Evolutionary conservation across 1,140 invertebrate genomes (phyloP).

Genomic region (Calliopsis andreniformis): DNA sequence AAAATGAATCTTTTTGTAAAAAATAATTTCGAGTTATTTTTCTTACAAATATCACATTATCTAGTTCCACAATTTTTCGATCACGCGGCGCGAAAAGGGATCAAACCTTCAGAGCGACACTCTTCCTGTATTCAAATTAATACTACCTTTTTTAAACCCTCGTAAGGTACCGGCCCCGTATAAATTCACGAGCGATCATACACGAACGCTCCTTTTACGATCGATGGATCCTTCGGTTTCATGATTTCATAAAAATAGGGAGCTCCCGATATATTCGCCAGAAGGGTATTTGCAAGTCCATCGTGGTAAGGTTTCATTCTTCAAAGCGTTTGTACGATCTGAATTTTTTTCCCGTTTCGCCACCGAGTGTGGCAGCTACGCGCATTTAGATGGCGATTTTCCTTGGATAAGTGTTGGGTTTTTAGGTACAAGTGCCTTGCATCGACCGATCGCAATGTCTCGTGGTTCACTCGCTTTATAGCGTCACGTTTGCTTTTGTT

Average conservation of each 20-base stretch:
- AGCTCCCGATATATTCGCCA: background rate
- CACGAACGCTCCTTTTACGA: background rate
- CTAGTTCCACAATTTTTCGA: too few relatives aligned
- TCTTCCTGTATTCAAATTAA: background rate
- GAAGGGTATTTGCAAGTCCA: background rate
- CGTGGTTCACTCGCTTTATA: slow-evolving; percentile 35
- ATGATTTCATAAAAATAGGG: slow-evolving; percentile 6
- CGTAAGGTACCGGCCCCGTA: background rate
- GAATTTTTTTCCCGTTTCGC: background rate
- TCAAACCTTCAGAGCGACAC: background rate
- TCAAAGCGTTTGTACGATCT: background rate
- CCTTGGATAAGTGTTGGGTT: too few relatives aligned
- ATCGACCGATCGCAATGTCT: background rate
- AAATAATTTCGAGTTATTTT: background rate
- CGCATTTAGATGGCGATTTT: background rate
- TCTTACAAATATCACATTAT: too few relatives aligned
- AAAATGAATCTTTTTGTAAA: background rate
- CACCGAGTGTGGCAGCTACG: background rate
- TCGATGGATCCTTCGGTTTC: background rate
- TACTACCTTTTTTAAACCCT: background rate
- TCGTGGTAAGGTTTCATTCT: background rate
- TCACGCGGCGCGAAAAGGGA: too few relatives aligned
- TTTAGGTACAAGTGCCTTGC: too few relatives aligned
- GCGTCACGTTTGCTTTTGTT: slow-evolving; percentile 31
- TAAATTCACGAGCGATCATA: background rate